A percentile compares a stretch with the other conserved stretches of the same genome.
These are phyloP conservation scores for Acronicta leporina DNA, from an alignment of 2,888 invertebrate genomes.

Conservation along the genomic window DNA sequence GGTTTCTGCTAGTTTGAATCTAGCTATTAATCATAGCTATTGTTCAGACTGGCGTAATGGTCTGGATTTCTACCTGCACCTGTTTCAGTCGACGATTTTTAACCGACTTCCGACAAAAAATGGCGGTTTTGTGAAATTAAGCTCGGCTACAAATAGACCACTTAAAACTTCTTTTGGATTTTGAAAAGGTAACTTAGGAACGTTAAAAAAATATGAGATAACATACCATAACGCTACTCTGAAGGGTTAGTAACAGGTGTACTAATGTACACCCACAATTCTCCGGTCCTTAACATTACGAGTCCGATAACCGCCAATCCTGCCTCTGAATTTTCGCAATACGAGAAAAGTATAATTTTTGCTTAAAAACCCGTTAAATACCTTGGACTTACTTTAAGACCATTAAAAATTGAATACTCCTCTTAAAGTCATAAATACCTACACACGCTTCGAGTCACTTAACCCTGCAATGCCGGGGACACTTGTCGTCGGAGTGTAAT, in stretches of 20 bases:
- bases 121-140: conserved; percentile 7
- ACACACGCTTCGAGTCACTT: conserved; percentile 10
- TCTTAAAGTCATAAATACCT: not conserved
- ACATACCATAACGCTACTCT: no score
- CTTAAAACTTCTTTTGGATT: not conserved
- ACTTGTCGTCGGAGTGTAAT: conserved; percentile 1
- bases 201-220: no score
- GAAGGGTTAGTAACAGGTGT: no score
- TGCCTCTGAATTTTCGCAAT: no score
- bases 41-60: conserved; percentile 36
- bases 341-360: no score
- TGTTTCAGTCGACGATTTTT: conserved; percentile 42
- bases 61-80: conserved; percentile 48
- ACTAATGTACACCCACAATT: no score
- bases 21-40: conserved; percentile 52
- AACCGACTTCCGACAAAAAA: conserved; percentile 24
- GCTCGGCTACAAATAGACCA: not conserved
- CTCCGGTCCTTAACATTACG: no score
- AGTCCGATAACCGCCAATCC: no score
- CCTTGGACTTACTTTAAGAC: no score
- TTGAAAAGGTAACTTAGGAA: not conserved
- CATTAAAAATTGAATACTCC: not conserved
- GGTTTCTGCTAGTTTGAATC: conserved; percentile 31
- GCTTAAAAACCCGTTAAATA: no score
- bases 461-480: conserved; percentile 21